These are phyloP conservation scores for Agrochola circellaris DNA, from an alignment of 2,888 invertebrate species.

Conservation along the genomic window DNA sequence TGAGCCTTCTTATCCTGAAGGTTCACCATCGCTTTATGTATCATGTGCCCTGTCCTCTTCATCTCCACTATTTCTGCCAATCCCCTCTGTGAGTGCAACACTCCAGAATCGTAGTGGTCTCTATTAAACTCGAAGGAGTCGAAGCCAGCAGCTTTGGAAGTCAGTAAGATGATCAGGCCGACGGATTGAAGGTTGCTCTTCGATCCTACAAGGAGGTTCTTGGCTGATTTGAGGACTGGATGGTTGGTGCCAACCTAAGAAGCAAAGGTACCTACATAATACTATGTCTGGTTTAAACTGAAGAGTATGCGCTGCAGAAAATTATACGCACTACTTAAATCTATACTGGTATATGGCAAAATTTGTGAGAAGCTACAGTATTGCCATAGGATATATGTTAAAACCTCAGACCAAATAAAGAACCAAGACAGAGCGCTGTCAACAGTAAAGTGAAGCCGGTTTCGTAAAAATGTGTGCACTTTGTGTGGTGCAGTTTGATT, in stretches of 20 bases:
- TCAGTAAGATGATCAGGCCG: conserved; percentile 82
- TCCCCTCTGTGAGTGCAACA: conserved; percentile 87
- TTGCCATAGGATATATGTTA: too few species aligned
- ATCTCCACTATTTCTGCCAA: conserved; percentile 88
- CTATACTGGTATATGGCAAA: too few species aligned
- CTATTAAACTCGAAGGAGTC: conserved; percentile 66
- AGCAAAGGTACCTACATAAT: too few species aligned
- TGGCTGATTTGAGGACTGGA: conserved; percentile 85
- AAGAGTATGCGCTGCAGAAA: not conserved
- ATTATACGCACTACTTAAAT: not conserved
- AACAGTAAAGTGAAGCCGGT: too few species aligned
- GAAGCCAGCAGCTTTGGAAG: conserved; percentile 86
- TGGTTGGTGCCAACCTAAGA: conserved; percentile 86
- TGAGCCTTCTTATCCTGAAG: conserved; percentile 80
- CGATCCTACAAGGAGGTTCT: conserved; percentile 85
- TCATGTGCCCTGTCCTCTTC: conserved; percentile 87
- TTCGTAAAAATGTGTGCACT: too few species aligned
- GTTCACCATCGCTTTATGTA: conserved; percentile 86
- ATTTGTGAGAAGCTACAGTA: too few species aligned
- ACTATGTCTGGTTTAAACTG: not conserved
- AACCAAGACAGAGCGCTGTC: too few species aligned
- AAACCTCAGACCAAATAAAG: too few species aligned
- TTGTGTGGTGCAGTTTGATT: too few species aligned
- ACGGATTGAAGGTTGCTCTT: conserved; percentile 87
- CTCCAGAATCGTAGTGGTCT: conserved; percentile 82